Evolutionary conservation across 2,888 invertebrate species (phyloP).

Genomic region (Rhimphoctona megacephalus): DNA sequence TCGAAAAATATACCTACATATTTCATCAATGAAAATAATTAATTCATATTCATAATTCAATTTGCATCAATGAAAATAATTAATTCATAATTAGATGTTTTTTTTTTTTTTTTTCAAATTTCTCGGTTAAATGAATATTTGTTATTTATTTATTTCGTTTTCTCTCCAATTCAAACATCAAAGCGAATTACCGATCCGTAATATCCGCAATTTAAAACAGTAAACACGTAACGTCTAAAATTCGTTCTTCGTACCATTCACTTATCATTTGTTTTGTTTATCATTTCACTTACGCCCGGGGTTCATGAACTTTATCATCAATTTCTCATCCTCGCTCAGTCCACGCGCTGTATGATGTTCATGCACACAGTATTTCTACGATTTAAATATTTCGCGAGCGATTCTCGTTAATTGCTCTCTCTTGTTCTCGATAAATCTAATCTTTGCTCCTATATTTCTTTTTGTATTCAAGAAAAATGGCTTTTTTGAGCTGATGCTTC

Average conservation of each 20-base stretch:
- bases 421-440: neutral
- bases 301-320: conserved; percentile 75
- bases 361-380: neutral
- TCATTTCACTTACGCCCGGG: conserved; percentile 60
- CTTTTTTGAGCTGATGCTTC: neutral
- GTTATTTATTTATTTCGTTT: neutral
- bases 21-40: neutral
- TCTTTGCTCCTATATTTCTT: neutral
- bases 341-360: neutral
- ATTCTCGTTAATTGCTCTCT: neutral
- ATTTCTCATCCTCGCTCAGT: conserved; percentile 40
- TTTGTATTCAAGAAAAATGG: no score
- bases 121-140: neutral
- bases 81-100: neutral
- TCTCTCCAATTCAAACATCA: neutral
- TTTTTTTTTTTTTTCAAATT: neutral
- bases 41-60: no score
- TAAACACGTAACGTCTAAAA: conserved; percentile 6
- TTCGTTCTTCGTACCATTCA: conserved; percentile 32
- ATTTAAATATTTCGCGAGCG: conserved; percentile 19
- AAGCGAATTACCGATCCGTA: conserved; percentile 12
- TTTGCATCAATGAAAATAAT: no score
- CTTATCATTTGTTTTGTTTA: conserved; percentile 48
- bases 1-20: neutral
- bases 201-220: neutral